Evolutionary conservation across 2,113 vertebrate genomes (phyloP).

Genomic region (Nerophis lumbriciformis): DNA sequence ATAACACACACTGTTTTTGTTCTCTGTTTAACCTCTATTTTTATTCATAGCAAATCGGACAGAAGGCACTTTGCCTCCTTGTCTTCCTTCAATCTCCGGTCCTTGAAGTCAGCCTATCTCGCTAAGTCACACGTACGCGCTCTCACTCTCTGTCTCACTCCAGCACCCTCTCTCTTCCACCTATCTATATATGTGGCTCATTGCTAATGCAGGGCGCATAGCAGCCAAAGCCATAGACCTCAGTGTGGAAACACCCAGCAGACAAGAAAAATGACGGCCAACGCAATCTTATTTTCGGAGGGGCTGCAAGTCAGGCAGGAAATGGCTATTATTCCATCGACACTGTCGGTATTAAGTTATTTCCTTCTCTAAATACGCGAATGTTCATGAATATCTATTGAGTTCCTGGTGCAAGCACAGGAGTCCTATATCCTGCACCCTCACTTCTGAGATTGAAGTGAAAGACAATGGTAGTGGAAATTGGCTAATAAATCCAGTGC

Average conservation of each 20-base stretch:
- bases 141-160: slow-evolving; percentile 4
- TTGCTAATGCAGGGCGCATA: slow-evolving; percentile 86
- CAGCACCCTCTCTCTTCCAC: slow-evolving; percentile 18
- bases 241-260: slow-evolving; percentile 79
- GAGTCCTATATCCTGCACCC: slow-evolving; percentile 88
- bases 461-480: slow-evolving; percentile 99
- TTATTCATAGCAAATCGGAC: slow-evolving; percentile 43
- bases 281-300: slow-evolving; percentile 98
- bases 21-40: slow-evolving; percentile 47
- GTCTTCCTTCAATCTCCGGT: slow-evolving; percentile 13
- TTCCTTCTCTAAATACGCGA: slow-evolving; percentile 99
- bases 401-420: slow-evolving; percentile 90
- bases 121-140: slow-evolving; percentile 20
- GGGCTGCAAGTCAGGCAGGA: slow-evolving; percentile 98
- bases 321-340: slow-evolving; percentile 98
- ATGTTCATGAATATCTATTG: slow-evolving; percentile 99
- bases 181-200: slow-evolving; percentile 73
- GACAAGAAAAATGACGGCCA: slow-evolving; percentile 98
- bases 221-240: slow-evolving; percentile 61
- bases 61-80: slow-evolving; percentile 40
- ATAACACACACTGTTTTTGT: slow-evolving; percentile 32
- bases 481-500: slow-evolving; percentile 98
- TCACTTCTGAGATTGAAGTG: slow-evolving; percentile 93
- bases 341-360: slow-evolving; percentile 99
- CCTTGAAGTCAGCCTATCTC: slow-evolving; percentile 36